Conservation (phyloP, 1,140 invertebrate species). For the Pentalonia nigronervosa region DNA sequence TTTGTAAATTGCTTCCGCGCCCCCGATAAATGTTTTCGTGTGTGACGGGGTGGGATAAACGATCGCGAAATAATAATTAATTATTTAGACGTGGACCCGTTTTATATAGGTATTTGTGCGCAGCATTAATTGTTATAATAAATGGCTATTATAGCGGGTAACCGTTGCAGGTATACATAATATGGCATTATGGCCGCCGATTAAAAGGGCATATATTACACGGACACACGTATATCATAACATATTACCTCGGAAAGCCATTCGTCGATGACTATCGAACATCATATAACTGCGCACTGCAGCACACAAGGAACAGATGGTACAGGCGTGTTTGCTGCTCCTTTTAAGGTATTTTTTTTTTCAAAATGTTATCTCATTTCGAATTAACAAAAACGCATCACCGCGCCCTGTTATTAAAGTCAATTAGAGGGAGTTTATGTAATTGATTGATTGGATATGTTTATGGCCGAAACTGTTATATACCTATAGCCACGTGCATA, state of each 20-base stretch:
- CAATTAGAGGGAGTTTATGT: constrained; percentile 22
- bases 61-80: constrained; percentile 50
- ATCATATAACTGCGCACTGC: neutral
- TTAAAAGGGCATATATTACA: constrained; percentile 12
- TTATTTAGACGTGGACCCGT: constrained; percentile 13
- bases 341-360: neutral
- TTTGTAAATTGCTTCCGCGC: constrained; percentile 29
- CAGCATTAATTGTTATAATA: constrained; percentile 8
- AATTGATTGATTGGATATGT: constrained; percentile 8
- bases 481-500: too few relatives aligned
- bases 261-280: neutral
- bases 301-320: neutral
- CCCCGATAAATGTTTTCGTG: neutral
- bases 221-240: neutral
- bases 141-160: neutral
- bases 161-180: neutral
- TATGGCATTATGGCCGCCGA: neutral
- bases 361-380: neutral
- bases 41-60: neutral
- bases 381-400: neutral
- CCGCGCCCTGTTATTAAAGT: constrained; percentile 6
- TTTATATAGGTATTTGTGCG: neutral
- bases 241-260: neutral
- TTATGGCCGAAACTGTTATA: neutral
- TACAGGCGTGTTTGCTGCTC: neutral